Evolutionary conservation across 2,888 invertebrate species (phyloP).

Genomic region (Criorhina ranunculi): DNA sequence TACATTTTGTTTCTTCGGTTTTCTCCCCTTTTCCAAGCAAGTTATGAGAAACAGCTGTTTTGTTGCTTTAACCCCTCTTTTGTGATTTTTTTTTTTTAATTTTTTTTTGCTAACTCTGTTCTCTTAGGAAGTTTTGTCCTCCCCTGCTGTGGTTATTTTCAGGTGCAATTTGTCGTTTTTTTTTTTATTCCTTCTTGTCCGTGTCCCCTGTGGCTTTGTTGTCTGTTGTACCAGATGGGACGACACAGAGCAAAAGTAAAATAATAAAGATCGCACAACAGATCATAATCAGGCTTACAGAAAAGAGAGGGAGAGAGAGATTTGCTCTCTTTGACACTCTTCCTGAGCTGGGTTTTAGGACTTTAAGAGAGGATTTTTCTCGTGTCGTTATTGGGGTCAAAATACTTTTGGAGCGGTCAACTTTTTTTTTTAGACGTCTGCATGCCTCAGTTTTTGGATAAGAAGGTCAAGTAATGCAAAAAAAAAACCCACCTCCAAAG

Average conservation of each 20-base stretch:
- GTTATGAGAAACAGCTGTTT: constrained; percentile 61
- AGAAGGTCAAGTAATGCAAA: constrained; percentile 41
- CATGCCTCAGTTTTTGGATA: background rate
- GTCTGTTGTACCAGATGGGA: constrained; percentile 11
- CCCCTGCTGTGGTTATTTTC: constrained; percentile 36
- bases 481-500: background rate
- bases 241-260: background rate
- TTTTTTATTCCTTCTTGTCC: background rate
- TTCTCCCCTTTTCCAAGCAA: constrained; percentile 21
- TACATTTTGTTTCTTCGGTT: background rate
- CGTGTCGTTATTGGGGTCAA: constrained; percentile 53
- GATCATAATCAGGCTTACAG: background rate
- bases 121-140: background rate
- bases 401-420: constrained; percentile 37
- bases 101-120: background rate
- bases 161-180: constrained; percentile 52
- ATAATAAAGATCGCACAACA: background rate
- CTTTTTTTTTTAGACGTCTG: background rate
- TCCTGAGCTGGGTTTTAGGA: background rate
- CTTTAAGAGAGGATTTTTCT: constrained; percentile 34
- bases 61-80: background rate
- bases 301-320: background rate
- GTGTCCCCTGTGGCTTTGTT: constrained; percentile 21
- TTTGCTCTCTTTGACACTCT: background rate
- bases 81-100: no score